phyloP scores from a whole-genome alignment of 2,888 invertebrate species.

The Tuta absoluta region DNA sequence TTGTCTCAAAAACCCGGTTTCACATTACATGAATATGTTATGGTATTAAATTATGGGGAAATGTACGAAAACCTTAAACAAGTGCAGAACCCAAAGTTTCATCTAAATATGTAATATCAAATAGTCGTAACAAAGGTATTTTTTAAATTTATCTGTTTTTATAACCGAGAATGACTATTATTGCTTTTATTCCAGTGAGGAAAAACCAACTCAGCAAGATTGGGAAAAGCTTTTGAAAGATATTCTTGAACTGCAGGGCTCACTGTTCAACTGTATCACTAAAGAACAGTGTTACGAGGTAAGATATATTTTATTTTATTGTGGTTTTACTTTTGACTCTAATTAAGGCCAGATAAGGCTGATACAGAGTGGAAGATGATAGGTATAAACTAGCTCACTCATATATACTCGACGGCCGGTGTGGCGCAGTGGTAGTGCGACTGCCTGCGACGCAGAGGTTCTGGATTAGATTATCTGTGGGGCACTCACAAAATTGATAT shows the following conservation, averaged over 20 bases:
- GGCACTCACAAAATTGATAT: too few species aligned
- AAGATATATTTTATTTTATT: constrained; percentile 22
- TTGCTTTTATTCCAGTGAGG: constrained; percentile 45
- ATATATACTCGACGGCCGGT: too few species aligned
- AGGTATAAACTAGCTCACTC: too few species aligned
- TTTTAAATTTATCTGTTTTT: background rate
- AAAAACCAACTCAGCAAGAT: constrained; percentile 66
- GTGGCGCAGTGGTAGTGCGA: too few species aligned
- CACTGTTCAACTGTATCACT: constrained; percentile 80
- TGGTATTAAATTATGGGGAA: background rate
- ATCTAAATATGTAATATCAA: too few species aligned
- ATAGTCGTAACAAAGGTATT: too few species aligned
- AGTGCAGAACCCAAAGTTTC: too few species aligned
- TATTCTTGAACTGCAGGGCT: constrained; percentile 83
- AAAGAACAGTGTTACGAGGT: constrained; percentile 79
- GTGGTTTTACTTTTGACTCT: too few species aligned
- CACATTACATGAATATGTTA: background rate
- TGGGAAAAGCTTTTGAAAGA: constrained; percentile 86
- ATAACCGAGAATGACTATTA: background rate
- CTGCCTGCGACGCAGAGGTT: too few species aligned
- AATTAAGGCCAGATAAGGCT: too few species aligned
- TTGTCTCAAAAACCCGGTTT: background rate
- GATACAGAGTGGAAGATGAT: too few species aligned
- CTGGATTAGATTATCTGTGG: too few species aligned
- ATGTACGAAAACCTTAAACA: background rate